Evolutionary conservation across 2,797 vertebrate species (phyloP).

Genomic region (Alectoris magna): DNA sequence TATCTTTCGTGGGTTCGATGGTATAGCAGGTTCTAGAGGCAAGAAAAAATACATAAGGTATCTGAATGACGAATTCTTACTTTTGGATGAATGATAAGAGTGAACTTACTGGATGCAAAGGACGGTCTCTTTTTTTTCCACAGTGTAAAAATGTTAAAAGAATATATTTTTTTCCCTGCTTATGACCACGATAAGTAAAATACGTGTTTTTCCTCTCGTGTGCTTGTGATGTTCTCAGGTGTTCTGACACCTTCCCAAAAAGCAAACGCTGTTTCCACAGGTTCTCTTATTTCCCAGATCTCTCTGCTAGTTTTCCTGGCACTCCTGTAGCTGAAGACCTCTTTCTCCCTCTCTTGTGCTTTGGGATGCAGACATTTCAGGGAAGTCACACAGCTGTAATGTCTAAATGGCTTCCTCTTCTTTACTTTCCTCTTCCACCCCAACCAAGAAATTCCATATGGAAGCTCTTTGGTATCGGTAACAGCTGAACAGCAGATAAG

Average conservation of each 20-base stretch:
- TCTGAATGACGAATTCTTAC: background rate
- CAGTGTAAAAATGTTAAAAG: background rate
- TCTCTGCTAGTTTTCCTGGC: background rate
- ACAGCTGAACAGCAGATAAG: slow-evolving; percentile 53
- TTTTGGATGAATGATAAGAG: background rate
- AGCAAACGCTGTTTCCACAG: background rate
- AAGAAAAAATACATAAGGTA: background rate
- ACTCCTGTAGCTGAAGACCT: background rate
- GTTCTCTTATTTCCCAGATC: background rate
- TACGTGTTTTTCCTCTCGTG: fast-evolving
- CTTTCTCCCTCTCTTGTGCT: background rate
- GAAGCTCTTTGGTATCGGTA: slow-evolving; percentile 38
- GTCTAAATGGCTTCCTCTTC: slow-evolving; percentile 49
- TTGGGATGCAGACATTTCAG: background rate
- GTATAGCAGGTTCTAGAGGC: background rate
- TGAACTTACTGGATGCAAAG: background rate
- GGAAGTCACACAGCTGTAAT: background rate
- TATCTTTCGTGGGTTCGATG: background rate
- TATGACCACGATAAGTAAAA: background rate
- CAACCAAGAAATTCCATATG: slow-evolving; percentile 42
- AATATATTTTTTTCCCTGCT: background rate
- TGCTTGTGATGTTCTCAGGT: background rate
- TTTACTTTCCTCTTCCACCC: slow-evolving; percentile 1
- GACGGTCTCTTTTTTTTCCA: background rate
- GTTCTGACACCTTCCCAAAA: background rate